Percentiles rank a stretch among this genome's conserved stretches.
These are phyloP conservation scores for Carollia perspicillata DNA, from an alignment of 2,113 vertebrate species.

Conservation along the genomic window DNA sequence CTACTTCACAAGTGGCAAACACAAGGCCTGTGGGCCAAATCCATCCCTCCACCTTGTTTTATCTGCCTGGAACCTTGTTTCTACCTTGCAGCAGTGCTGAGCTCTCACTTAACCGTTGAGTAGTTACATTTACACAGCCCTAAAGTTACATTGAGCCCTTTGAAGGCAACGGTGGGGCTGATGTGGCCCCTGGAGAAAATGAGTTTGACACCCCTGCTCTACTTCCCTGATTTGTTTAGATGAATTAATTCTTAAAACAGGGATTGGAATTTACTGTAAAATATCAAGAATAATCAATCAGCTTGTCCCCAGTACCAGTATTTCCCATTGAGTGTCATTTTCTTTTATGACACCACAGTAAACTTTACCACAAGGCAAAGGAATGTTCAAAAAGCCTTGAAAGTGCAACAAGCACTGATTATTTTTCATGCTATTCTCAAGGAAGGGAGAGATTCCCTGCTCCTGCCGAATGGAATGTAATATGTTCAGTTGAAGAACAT, in stretches of 20 bases:
- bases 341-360: constrained; percentile 4
- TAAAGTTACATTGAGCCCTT: too few relatives aligned
- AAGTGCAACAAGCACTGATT: constrained; percentile 4
- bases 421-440: neutral
- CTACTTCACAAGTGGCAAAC: neutral
- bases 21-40: too few relatives aligned
- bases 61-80: too few relatives aligned
- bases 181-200: too few relatives aligned
- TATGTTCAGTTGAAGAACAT: constrained; percentile 27
- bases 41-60: too few relatives aligned
- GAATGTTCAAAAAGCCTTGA: constrained; percentile 33
- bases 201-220: too few relatives aligned
- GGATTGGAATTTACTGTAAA: constrained; percentile 16
- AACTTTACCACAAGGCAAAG: constrained; percentile 19
- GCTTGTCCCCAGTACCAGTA: neutral
- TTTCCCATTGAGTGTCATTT: neutral
- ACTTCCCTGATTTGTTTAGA: constrained; percentile 21
- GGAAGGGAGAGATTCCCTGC: neutral
- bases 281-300: constrained; percentile 18
- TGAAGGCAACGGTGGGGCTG: too few relatives aligned
- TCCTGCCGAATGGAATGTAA: neutral
- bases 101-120: too few relatives aligned
- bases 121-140: too few relatives aligned
- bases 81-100: too few relatives aligned
- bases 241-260: constrained; percentile 19